phyloP scores from a whole-genome alignment of 2,797 vertebrate genomes.

The Scolopax rusticola region DNA sequence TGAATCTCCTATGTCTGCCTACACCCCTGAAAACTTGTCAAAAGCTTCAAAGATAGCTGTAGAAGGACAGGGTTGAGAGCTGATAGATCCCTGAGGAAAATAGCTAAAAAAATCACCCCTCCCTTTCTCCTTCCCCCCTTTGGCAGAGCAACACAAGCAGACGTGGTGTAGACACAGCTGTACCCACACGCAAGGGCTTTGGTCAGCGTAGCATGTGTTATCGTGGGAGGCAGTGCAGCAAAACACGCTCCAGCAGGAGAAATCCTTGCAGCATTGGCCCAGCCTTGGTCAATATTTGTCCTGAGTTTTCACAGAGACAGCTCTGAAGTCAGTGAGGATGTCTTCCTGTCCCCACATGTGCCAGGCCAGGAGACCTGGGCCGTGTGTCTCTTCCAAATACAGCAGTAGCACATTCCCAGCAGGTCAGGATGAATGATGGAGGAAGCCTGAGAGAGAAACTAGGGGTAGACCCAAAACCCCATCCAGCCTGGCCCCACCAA shows the following conservation, averaged over 20 bases:
- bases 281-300: not conserved
- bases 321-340: accelerated
- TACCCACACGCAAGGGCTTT: conserved; percentile 1
- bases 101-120: not conserved
- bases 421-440: not conserved
- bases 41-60: not conserved
- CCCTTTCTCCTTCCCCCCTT: not conserved
- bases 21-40: not conserved
- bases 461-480: not conserved
- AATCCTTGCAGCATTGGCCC: conserved; percentile 21
- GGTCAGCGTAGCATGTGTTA: not conserved
- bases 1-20: not conserved
- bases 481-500: not conserved
- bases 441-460: not conserved
- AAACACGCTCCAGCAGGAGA: not conserved
- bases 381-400: not conserved
- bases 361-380: not conserved
- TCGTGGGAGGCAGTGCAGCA: not conserved
- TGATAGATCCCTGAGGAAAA: conserved; percentile 7
- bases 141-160: conserved; percentile 55
- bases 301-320: not conserved
- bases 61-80: not conserved
- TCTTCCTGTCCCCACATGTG: accelerated
- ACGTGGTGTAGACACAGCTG: conserved; percentile 63
- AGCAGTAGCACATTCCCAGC: accelerated